Evolutionary conservation across 2,797 vertebrate genomes (phyloP), one percentile per base, ranked within the genome.

Genomic region (Hydrolagus colliei): DNA sequence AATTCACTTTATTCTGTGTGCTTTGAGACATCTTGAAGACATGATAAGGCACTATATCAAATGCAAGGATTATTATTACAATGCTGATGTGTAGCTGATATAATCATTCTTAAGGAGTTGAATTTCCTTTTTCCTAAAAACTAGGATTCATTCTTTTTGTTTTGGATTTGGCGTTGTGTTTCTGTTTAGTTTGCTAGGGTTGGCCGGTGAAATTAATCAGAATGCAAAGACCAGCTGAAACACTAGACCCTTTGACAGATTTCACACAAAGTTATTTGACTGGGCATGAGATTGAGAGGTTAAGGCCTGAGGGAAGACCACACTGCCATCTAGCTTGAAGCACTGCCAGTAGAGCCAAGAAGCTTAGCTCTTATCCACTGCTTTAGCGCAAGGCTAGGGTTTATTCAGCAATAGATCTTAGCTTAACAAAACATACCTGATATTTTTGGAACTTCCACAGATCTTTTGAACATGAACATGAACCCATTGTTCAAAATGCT

Each of bases 341-440:
- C 82, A 85, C 85, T 87, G 86, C 88, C 89, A 89, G 84, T 86
- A 75, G 65, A 88, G 86, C 80, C 87, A 88, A 88, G 85, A 87
- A 88, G 85, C 67, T 87, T 91, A 87, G 72, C 86, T 87, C 22
- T 87, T 80, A 87, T 18, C 27, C 72, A 84, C 73, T 86, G 14
- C n/a, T 0, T 10, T 63, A 11, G 73, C 86, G 87, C 87, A 86
- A 41, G 79, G 22, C 61, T 86, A 68, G 62, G 77, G 88, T 87
- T 90, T 89, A 87, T 87, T 89, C 90, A 88, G 88, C 65, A 86
- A 89, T 91, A 88, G 88, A 88, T 90, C 79, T 88, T 87, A 86
- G 87, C 88, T 90, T 27, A 88, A 88, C 32, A 89, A 89, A 91
- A 87, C 85, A 86, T 76, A 87, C 85, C 86, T 89, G 86, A 85